These are phyloP conservation scores for Molanna angustata DNA, from an alignment of 2,888 invertebrate species.

Conservation along the genomic window DNA sequence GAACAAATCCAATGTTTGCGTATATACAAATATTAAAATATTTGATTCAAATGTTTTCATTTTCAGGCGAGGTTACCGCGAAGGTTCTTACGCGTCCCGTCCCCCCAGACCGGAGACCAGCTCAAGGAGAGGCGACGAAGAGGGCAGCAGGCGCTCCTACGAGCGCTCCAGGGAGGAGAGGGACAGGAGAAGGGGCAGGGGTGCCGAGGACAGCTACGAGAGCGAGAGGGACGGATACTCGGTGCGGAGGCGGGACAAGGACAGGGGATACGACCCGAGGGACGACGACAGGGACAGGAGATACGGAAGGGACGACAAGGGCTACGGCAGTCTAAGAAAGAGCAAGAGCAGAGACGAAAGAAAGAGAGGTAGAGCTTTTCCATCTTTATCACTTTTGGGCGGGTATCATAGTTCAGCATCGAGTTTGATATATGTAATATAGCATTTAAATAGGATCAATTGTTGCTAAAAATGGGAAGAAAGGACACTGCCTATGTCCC, in stretches of 20 bases:
- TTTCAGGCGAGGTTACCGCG: conserved; percentile 50
- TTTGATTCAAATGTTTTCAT: too few species aligned
- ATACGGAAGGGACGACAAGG: conserved; percentile 38
- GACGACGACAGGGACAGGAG: conserved; percentile 45
- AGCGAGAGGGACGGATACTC: conserved; percentile 40
- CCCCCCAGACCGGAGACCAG: conserved; percentile 44
- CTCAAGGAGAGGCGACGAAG: conserved; percentile 33
- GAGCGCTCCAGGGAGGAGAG: conserved; percentile 37
- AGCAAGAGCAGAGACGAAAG: conserved; percentile 35
- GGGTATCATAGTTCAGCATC: too few species aligned
- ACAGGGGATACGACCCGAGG: conserved; percentile 35
- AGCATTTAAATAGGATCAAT: too few species aligned
- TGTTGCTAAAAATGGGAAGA: too few species aligned
- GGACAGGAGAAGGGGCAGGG: conserved; percentile 42
- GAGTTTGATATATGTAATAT: too few species aligned
- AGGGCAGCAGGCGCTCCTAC: conserved; percentile 35
- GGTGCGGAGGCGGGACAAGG: conserved; percentile 41
- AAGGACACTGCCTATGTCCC: too few species aligned
- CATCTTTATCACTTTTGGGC: too few species aligned
- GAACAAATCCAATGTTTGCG: too few species aligned
- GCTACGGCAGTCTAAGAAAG: conserved; percentile 21
- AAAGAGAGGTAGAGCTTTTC: conserved; percentile 36
- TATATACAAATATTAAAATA: too few species aligned
- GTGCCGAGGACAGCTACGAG: conserved; percentile 33
- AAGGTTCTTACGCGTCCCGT: conserved; percentile 51